A percentile compares a stretch with the other conserved stretches of the same genome.
Conservation (phyloP, 2,113 vertebrate species). For the Suncus etruscus region DNA sequence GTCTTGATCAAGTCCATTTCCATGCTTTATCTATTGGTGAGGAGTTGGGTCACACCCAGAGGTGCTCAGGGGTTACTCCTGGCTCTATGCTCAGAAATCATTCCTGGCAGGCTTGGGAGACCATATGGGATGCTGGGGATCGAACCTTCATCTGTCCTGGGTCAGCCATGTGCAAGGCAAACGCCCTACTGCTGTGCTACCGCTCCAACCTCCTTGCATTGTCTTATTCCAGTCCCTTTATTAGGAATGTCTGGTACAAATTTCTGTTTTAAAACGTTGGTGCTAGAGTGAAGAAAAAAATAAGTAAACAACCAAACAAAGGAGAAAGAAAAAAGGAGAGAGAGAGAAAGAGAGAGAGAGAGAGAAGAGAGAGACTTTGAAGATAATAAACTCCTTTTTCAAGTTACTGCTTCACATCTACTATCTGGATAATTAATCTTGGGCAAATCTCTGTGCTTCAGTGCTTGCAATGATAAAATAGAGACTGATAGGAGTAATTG, state of each 20-base stretch:
- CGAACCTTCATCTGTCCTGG: too few species aligned
- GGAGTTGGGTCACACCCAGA: too few species aligned
- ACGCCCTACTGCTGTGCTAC: too few species aligned
- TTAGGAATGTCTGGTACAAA: neutral
- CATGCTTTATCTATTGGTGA: neutral
- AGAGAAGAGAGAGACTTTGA: neutral
- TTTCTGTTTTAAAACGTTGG: neutral
- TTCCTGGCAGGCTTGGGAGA: too few species aligned
- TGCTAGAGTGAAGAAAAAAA: neutral
- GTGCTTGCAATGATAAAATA: slow-evolving; percentile 41
- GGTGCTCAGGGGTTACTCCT: too few species aligned
- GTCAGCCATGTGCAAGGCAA: too few species aligned
- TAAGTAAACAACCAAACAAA: too few species aligned
- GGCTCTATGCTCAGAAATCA: too few species aligned
- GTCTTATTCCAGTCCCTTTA: neutral
- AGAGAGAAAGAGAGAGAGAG: too few species aligned
- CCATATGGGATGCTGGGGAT: too few species aligned
- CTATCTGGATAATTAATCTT: slow-evolving; percentile 55
- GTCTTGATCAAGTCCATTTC: neutral
- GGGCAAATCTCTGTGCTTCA: slow-evolving; percentile 64
- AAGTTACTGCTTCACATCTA: slow-evolving; percentile 51
- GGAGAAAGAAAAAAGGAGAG: too few species aligned
- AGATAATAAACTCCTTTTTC: slow-evolving; percentile 48
- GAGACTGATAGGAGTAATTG: neutral
- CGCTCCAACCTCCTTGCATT: too few species aligned